Conservation (phyloP, 2,113 vertebrate genomes). For the Thamnophis sirtalis region DNA sequence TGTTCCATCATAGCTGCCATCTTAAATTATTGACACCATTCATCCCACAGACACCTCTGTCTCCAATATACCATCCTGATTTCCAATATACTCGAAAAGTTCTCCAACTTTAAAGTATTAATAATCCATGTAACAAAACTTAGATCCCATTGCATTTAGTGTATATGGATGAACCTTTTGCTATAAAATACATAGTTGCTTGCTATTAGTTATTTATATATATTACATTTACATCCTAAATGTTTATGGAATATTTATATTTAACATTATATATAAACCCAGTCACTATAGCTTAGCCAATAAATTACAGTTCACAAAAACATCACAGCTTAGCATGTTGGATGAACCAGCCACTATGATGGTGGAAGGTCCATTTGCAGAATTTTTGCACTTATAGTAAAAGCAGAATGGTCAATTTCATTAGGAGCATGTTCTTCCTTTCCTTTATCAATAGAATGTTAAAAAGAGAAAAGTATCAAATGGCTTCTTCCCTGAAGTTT, state of each 20-base stretch:
- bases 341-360: not conserved
- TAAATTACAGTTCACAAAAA: not conserved
- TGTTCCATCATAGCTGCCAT: not conserved
- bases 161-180: not conserved
- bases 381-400: not conserved
- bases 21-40: not conserved
- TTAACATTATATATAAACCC: not conserved
- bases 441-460: not conserved
- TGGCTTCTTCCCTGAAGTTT: not conserved
- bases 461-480: not conserved
- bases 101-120: not conserved
- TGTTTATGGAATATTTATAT: not conserved
- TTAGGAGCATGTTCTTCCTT: not conserved
- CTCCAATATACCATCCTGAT: not conserved
- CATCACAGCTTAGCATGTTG: not conserved
- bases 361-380: not conserved
- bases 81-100: not conserved
- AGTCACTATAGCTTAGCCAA: not conserved
- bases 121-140: not conserved
- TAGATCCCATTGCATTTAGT: not conserved
- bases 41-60: not conserved
- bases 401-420: not conserved
- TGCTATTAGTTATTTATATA: not conserved
- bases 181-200: not conserved
- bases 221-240: not conserved